A percentile compares a stretch with the other conserved stretches of the same genome.
Conservation (phyloP, 2,113 vertebrate genomes). For the Leucoraja erinaceus region DNA sequence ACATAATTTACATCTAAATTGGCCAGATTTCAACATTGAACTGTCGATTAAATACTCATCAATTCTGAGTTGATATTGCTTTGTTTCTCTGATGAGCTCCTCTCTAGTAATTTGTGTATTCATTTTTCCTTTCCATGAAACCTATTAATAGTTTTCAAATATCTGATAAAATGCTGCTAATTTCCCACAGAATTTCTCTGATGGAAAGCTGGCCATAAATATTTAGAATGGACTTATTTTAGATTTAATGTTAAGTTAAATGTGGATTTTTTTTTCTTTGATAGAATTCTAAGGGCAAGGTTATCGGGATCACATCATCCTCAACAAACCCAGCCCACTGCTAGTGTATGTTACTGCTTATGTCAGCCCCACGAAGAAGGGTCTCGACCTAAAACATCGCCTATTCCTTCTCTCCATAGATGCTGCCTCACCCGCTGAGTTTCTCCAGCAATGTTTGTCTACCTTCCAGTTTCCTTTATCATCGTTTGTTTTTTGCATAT, state of each 20-base stretch:
- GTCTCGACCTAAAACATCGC: no score
- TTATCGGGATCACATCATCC: background rate
- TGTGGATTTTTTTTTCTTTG: background rate
- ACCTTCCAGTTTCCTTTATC: no score
- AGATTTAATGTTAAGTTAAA: background rate
- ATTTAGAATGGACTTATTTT: background rate
- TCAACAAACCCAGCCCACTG: background rate
- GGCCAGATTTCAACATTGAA: slow-evolving; percentile 10
- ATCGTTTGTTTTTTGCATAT: no score
- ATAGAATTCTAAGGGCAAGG: background rate
- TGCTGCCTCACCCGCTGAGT: no score
- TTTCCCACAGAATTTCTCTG: background rate
- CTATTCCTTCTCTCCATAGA: background rate
- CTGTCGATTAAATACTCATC: slow-evolving; percentile 22
- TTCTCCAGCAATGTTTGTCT: no score
- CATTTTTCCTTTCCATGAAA: background rate
- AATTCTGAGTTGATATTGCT: background rate
- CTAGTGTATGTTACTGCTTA: no score
- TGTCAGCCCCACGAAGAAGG: no score
- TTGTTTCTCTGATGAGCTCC: background rate
- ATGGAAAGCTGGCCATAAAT: background rate
- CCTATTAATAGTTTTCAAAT: background rate
- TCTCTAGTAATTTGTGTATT: background rate
- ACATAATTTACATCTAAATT: slow-evolving; percentile 29
- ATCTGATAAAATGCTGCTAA: background rate